Base-by-base conservation (phyloP, 2,888 invertebrate species). In the Drepana falcataria region DNA sequence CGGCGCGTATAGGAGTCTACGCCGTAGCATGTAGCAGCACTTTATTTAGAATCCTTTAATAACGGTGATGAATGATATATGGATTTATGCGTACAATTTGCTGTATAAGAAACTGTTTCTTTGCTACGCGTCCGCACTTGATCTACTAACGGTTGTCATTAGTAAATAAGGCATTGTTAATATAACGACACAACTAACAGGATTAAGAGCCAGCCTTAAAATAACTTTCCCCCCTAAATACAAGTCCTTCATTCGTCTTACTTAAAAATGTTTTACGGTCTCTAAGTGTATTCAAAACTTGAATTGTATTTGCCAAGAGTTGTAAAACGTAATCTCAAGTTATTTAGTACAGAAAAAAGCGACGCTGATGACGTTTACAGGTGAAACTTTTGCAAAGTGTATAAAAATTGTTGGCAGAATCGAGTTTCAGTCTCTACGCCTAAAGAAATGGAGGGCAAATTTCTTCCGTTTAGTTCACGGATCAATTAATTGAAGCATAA, bases 401-500 rank as follows among this genome's bases (percentile, higher is more conserved):
- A 44, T 80, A 81, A 83, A 85, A 85, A 83, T 85, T 85, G 84
- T 84, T 79, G 74, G 67, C 73, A 68, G 71, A 81, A 79, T 82
- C 64, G 73, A 82, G 77, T 83, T 81, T 80, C 76, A 71, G 68
- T 73, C 72, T 71, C 76, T 63, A 66, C 65, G 65, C 68, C 66
- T 63, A 69, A 61, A 62, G 59, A 68, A 65, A 62, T 64, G 59
- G 62, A 35, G 21, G 35, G 49, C 40, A 40, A 40, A 7, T 51
- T 51, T 40, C 40, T 51, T 34, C 40, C 33, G 51, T 34, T 40
- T 33, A 51, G 40, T 40, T 51, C 41, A 51, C 49, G 37, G 33
- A 49, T n/a, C 37, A 49, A 49, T 49, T 35, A 49, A 49, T 49
- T 49, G 35, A 35, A 49, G 54, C 54, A 48, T 53, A 35, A 48